A percentile compares a stretch with the other conserved stretches of the same genome.
These are phyloP conservation scores for Nasonovia ribisnigri DNA, from an alignment of 2,888 invertebrate genomes.

Conservation along the genomic window DNA sequence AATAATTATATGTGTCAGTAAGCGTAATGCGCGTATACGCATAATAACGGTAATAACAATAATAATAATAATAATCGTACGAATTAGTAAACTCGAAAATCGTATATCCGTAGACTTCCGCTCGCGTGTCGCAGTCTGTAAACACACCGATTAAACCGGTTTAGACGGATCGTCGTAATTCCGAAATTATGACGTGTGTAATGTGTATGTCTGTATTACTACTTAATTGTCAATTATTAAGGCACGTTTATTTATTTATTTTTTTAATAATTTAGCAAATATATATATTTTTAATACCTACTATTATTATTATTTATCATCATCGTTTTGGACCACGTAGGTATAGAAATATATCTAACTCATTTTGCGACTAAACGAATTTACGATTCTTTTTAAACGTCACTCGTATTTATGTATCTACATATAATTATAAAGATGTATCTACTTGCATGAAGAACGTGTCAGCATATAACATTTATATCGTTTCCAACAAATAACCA, in stretches of 20 bases:
- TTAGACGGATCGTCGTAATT: not conserved
- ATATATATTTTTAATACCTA: not conserved
- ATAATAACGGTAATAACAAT: conserved; percentile 16
- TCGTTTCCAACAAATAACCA: not conserved
- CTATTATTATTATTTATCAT: not conserved
- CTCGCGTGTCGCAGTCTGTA: not conserved
- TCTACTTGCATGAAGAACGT: not conserved
- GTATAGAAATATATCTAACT: not conserved
- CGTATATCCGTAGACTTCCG: not conserved
- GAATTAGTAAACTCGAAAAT: not conserved
- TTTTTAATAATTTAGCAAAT: not conserved
- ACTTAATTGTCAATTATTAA: not conserved
- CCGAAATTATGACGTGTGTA: not conserved
- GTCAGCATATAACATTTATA: not conserved
- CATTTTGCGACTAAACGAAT: not conserved
- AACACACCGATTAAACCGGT: conserved; percentile 16
- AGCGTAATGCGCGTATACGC: not conserved
- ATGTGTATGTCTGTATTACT: not conserved
- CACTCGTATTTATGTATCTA: not conserved
- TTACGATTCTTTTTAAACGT: not conserved
- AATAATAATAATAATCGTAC: conserved; percentile 7
- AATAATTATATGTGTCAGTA: conserved; percentile 41
- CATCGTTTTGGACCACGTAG: not conserved
- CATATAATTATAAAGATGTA: not conserved
- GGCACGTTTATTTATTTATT: not conserved